Evolutionary conservation across 2,797 vertebrate genomes (phyloP).

Genomic region (Cynopterus sphinx): DNA sequence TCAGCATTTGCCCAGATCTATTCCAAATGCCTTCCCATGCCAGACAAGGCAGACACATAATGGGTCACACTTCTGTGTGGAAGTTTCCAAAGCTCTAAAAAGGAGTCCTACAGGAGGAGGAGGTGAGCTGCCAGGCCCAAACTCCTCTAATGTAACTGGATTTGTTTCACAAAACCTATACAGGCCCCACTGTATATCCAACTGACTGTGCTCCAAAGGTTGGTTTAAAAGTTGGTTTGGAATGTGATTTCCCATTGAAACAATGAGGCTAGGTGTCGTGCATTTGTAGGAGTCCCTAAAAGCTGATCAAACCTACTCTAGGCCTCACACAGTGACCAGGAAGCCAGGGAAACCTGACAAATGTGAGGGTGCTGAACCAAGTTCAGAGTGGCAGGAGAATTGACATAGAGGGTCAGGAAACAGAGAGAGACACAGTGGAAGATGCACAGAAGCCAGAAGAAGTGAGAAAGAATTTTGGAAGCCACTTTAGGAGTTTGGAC

Average conservation of each 20-base stretch:
- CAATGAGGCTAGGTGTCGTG: background rate
- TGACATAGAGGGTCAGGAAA: too few species aligned
- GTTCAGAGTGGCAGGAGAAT: background rate
- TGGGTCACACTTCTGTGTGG: background rate
- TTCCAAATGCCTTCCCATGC: background rate
- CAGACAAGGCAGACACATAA: background rate
- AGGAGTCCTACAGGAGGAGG: background rate
- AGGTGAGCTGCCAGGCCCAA: background rate
- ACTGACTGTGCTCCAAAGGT: background rate
- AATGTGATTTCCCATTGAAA: background rate
- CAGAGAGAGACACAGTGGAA: fast-evolving
- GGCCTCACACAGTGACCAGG: background rate
- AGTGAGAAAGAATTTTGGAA: background rate
- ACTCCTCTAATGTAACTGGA: background rate
- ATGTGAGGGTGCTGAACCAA: background rate
- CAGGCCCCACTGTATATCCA: too few species aligned
- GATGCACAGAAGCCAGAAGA: fast-evolving
- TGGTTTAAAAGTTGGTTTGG: background rate
- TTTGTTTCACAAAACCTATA: background rate
- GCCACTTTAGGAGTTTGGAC: background rate
- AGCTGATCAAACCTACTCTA: background rate
- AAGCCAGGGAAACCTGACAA: background rate
- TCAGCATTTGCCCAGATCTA: background rate
- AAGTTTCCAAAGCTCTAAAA: background rate
- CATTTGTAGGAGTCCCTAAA: background rate